Percentiles rank a stretch among this genome's conserved stretches.
phyloP scores from a whole-genome alignment of 2,113 vertebrate species.

The Lutjanus erythropterus region DNA sequence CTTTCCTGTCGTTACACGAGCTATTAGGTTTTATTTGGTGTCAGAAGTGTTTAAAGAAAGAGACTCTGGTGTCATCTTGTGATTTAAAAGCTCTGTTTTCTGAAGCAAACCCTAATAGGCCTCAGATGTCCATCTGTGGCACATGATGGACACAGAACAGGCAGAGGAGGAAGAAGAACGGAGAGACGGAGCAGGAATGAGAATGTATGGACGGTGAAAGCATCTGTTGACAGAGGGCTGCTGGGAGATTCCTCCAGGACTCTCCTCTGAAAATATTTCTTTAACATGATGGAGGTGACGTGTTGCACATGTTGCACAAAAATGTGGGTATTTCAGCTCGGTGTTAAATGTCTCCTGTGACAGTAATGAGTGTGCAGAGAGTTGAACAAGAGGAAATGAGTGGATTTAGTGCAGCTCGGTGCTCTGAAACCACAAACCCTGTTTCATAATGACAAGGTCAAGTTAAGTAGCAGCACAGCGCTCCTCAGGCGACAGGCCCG shows the following conservation, averaged over 20 bases:
- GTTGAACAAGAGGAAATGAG: background rate
- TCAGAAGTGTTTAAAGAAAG: background rate
- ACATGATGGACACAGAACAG: background rate
- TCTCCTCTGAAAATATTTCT: background rate
- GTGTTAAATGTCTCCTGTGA: background rate
- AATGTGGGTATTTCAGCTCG: background rate
- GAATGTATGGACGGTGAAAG: background rate
- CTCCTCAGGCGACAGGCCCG: background rate
- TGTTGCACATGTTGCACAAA: background rate
- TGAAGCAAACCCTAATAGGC: slow-evolving; percentile 24
- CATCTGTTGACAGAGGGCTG: background rate
- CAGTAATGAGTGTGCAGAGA: background rate
- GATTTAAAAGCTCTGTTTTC: slow-evolving; percentile 25
- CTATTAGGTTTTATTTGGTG: slow-evolving; percentile 23
- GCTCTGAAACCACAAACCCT: background rate
- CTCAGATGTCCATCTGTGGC: slow-evolving; percentile 46
- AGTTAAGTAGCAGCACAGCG: background rate
- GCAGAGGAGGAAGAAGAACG: background rate
- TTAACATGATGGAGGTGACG: background rate
- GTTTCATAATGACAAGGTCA: slow-evolving; percentile 13
- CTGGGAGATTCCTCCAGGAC: background rate
- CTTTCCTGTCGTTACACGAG: slow-evolving; percentile 1
- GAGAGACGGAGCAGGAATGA: background rate
- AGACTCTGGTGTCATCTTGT: slow-evolving; percentile 4
- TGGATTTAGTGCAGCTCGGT: background rate